phyloP scores from a whole-genome alignment of 2,888 invertebrate species.

The Acheta domesticus region DNA sequence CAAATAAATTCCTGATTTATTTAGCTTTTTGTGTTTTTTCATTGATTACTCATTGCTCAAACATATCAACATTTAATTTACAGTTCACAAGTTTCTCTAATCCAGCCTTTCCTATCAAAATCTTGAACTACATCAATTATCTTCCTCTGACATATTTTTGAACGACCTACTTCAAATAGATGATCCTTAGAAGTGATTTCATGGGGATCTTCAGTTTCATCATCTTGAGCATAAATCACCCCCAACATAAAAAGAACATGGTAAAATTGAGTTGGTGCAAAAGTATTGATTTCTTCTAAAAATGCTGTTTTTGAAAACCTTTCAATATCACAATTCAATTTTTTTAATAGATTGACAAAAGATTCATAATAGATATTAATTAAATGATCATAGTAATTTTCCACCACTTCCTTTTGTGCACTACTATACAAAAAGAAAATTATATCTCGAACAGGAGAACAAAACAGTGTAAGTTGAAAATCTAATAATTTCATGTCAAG shows the following conservation, averaged over 20 bases:
- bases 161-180: not conserved
- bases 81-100: not conserved
- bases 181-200: not conserved
- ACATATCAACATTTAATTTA: no score
- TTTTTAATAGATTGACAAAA: slow-evolving; percentile 49
- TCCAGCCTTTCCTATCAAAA: slow-evolving; percentile 25
- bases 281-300: slow-evolving; percentile 48
- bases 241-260: slow-evolving; percentile 53
- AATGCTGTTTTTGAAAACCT: slow-evolving; percentile 47
- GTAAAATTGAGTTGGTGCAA: slow-evolving; percentile 49
- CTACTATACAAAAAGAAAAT: slow-evolving; percentile 57
- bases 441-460: slow-evolving; percentile 54
- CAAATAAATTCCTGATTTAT: no score
- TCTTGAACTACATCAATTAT: slow-evolving; percentile 25
- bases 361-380: slow-evolving; percentile 53
- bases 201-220: slow-evolving; percentile 24
- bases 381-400: slow-evolving; percentile 52
- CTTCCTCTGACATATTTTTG: slow-evolving; percentile 20
- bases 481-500: slow-evolving; percentile 57
- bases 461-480: slow-evolving; percentile 55
- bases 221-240: slow-evolving; percentile 45
- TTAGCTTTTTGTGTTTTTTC: no score
- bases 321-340: slow-evolving; percentile 47
- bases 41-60: no score
- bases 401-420: slow-evolving; percentile 48